Conservation (phyloP, 2,888 invertebrate genomes). For the Drosophila kambysellisi region DNA sequence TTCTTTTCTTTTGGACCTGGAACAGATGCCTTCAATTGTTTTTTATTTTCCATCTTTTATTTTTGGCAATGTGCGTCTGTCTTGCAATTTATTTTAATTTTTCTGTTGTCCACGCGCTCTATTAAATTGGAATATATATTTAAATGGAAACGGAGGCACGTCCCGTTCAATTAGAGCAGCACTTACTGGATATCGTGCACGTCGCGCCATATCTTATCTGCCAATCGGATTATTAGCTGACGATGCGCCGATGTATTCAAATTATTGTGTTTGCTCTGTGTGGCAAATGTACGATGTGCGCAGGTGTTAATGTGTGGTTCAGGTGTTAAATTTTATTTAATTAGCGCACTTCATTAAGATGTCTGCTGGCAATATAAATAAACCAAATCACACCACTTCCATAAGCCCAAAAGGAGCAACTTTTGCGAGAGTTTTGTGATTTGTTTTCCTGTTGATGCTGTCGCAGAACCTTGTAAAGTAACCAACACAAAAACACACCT, state of each 20-base stretch:
- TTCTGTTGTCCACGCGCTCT: constrained; percentile 62
- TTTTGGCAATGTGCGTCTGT: constrained; percentile 54
- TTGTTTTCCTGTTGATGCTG: constrained; percentile 47
- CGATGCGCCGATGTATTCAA: constrained; percentile 22
- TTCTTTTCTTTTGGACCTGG: constrained; percentile 6
- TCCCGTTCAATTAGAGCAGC: constrained; percentile 61
- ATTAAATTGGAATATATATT: constrained; percentile 14
- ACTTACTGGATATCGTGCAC: constrained; percentile 49
- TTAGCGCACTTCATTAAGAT: constrained; percentile 70
- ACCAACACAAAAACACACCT: constrained; percentile 3
- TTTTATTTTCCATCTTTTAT: neutral
- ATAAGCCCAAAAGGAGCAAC: neutral
- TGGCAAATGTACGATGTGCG: constrained; percentile 19
- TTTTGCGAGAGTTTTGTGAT: constrained; percentile 12
- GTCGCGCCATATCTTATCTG: constrained; percentile 69
- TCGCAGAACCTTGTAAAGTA: constrained; percentile 31
- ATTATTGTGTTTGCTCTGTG: constrained; percentile 6
- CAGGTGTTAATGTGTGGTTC: constrained; percentile 6
- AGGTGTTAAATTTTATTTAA: constrained; percentile 62
- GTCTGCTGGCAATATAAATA: constrained; percentile 45
- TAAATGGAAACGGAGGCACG: constrained; percentile 70
- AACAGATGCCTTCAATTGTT: constrained; percentile 13
- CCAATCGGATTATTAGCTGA: constrained; percentile 26
- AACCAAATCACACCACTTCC: constrained; percentile 30
- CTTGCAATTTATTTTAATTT: constrained; percentile 67